Evolutionary conservation across 2,888 invertebrate species (phyloP).

Genomic region (Allygus modestus): DNA sequence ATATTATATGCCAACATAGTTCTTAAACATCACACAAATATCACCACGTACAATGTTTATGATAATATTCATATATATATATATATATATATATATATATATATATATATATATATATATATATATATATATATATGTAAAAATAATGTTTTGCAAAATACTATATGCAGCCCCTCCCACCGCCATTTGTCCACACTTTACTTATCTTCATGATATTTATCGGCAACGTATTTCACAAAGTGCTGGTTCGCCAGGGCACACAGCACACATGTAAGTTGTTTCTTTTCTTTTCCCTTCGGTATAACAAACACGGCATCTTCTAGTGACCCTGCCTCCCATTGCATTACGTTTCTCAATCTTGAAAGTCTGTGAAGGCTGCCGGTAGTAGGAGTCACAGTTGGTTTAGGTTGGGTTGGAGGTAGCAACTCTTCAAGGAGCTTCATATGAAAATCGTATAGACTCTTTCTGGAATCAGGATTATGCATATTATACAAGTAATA

Average conservation of each 20-base stretch:
- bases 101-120: neutral
- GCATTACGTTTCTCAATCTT: neutral
- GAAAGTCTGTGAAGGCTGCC: neutral
- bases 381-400: neutral
- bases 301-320: neutral
- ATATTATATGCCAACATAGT: too few relatives aligned
- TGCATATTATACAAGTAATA: slow-evolving; percentile 36
- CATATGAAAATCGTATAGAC: neutral
- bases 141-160: too few relatives aligned
- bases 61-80: too few relatives aligned
- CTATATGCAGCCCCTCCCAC: too few relatives aligned
- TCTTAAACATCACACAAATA: too few relatives aligned
- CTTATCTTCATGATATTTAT: too few relatives aligned
- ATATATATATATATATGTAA: too few relatives aligned
- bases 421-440: neutral
- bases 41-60: too few relatives aligned
- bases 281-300: neutral
- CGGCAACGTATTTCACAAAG: slow-evolving; percentile 50
- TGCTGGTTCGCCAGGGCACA: slow-evolving; percentile 60
- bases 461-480: neutral
- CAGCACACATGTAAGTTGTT: neutral
- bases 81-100: too few relatives aligned
- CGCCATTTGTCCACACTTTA: too few relatives aligned
- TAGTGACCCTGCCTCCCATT: neutral
- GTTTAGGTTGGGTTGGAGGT: neutral